These are phyloP conservation scores for Cinclus mexicanus DNA, from an alignment of 2,113 vertebrate species.

Conservation along the genomic window DNA sequence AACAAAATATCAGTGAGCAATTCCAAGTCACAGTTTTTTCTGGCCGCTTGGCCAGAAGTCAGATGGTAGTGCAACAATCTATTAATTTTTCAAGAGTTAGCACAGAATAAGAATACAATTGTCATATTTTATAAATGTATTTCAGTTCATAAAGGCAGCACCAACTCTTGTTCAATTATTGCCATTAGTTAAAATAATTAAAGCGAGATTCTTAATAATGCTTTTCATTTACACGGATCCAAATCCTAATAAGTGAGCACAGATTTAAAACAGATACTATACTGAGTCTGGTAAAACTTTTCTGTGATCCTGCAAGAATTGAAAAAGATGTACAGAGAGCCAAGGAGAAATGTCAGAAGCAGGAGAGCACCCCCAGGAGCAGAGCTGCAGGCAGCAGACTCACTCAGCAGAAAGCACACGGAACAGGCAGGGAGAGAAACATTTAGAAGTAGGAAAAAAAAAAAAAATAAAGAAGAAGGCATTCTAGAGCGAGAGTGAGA, in stretches of 20 bases:
- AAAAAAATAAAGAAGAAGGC: neutral
- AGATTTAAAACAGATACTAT: neutral
- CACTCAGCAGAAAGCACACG: neutral
- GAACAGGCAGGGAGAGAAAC: neutral
- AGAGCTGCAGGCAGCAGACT: neutral
- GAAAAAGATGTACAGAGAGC: neutral
- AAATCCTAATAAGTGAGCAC: neutral
- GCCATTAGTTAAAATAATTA: neutral
- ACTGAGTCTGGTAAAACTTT: neutral
- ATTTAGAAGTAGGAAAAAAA: neutral
- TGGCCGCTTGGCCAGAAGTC: neutral
- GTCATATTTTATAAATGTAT: neutral
- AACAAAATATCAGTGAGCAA: neutral
- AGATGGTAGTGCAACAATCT: neutral
- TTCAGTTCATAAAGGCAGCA: neutral
- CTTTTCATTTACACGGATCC: neutral
- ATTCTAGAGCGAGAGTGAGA: neutral
- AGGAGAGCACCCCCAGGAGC: neutral
- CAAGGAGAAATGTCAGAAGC: slow-evolving; percentile 3
- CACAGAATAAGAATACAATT: neutral
- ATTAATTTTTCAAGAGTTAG: neutral
- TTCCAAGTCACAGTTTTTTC: neutral
- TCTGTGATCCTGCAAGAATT: neutral
- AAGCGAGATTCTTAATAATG: neutral
- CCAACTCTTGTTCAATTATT: neutral